Percentiles rank a stretch among this genome's conserved stretches.
These are phyloP conservation scores for Drosophila azteca DNA, from an alignment of 1,140 invertebrate genomes.

Conservation along the genomic window DNA sequence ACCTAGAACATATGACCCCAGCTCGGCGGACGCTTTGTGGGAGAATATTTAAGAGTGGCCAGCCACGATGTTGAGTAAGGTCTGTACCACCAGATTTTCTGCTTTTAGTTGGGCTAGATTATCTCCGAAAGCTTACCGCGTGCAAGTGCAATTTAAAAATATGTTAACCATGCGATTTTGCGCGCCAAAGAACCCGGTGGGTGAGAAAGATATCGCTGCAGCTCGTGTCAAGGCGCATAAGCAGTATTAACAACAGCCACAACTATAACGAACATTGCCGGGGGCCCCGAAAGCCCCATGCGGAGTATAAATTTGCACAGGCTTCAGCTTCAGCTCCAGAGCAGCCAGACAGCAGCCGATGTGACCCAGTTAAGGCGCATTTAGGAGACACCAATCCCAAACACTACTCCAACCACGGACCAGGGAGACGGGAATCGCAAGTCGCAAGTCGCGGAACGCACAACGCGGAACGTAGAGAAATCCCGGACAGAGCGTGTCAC, in stretches of 20 bases:
- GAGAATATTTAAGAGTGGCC: slow-evolving; percentile 69
- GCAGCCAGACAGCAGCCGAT: slow-evolving; percentile 51
- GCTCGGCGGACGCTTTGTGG: slow-evolving; percentile 51
- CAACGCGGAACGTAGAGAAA: slow-evolving; percentile 6
- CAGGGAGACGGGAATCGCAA: slow-evolving; percentile 25
- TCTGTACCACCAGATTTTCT: slow-evolving; percentile 29
- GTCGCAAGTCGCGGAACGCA: slow-evolving; percentile 8
- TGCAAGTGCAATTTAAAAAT: slow-evolving; percentile 54
- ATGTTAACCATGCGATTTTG: slow-evolving; percentile 54
- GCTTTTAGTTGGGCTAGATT: slow-evolving; percentile 53
- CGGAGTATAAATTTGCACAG: slow-evolving; percentile 43
- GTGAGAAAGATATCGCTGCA: slow-evolving; percentile 36
- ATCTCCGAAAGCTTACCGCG: slow-evolving; percentile 35
- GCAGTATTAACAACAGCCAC: slow-evolving; percentile 41
- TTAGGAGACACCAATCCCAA: slow-evolving; percentile 25
- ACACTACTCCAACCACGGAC: slow-evolving; percentile 14
- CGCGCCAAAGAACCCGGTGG: slow-evolving; percentile 28
- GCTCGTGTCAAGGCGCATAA: slow-evolving; percentile 42
- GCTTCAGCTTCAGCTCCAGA: slow-evolving; percentile 29
- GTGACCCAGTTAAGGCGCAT: slow-evolving; percentile 71
- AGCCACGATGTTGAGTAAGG: slow-evolving; percentile 39
- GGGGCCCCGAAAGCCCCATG: slow-evolving; percentile 18
- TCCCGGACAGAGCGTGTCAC: slow-evolving; percentile 26
- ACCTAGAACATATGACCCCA: too few species aligned
- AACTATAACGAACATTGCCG: slow-evolving; percentile 20